A percentile compares a stretch with the other conserved stretches of the same genome.
Evolutionary conservation across 1,140 invertebrate species (phyloP).

Genomic region (Lasaia peninsularis): DNA sequence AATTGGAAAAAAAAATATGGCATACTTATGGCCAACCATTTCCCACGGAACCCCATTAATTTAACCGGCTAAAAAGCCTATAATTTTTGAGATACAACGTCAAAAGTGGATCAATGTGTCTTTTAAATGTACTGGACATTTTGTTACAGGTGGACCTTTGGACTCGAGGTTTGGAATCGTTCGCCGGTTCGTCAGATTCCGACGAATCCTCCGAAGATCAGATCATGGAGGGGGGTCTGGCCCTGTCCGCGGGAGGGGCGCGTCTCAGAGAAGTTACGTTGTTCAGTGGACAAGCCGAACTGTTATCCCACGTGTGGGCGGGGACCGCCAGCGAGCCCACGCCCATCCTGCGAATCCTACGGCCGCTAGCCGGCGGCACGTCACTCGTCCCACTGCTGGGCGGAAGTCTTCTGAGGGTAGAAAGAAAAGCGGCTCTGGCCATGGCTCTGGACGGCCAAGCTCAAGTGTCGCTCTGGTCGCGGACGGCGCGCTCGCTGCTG

Average conservation of each 20-base stretch:
- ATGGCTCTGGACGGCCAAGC: constrained; percentile 37
- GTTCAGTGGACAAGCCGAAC: constrained; percentile 38
- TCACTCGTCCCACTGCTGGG: constrained; percentile 27
- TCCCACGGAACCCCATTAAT: no score
- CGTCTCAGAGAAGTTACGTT: constrained; percentile 32
- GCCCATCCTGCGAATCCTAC: constrained; percentile 36
- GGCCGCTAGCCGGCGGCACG: constrained; percentile 13
- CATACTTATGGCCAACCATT: no score
- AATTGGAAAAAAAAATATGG: no score
- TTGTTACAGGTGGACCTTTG: constrained; percentile 39
- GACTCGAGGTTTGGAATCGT: constrained; percentile 40
- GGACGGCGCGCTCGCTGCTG: constrained; percentile 32
- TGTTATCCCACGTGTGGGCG: constrained; percentile 52
- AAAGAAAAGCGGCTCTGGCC: constrained; percentile 21
- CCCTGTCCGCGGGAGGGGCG: constrained; percentile 33
- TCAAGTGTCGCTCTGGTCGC: constrained; percentile 44
- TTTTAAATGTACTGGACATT: no score
- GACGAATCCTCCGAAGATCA: constrained; percentile 10
- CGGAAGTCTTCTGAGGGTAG: constrained; percentile 27
- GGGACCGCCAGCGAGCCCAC: constrained; percentile 45
- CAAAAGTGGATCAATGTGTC: no score
- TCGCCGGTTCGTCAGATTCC: constrained; percentile 29
- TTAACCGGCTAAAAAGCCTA: no score
- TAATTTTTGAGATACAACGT: no score
- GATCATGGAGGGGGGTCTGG: constrained; percentile 31